A percentile compares a stretch with the other conserved stretches of the same genome.
Evolutionary conservation across 1,140 invertebrate genomes (phyloP).

Genomic region (Heliconius himera): DNA sequence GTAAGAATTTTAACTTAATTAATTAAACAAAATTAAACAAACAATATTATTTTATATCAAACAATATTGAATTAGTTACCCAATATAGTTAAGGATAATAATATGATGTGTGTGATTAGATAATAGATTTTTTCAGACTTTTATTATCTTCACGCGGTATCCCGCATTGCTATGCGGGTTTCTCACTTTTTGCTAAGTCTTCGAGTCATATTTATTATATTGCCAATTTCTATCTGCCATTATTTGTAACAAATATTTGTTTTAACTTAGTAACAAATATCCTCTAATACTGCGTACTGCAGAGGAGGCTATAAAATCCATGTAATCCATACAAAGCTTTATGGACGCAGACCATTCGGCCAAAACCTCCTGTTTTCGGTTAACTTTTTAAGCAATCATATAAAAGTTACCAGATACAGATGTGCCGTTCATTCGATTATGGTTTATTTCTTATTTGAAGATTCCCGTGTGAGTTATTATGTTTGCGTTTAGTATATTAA

Average conservation of each 20-base stretch:
- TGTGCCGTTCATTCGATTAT: background rate
- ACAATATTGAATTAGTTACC: no score
- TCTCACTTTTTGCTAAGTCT: no score
- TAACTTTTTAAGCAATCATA: conserved; percentile 20
- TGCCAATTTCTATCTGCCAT: no score
- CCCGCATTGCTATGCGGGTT: no score
- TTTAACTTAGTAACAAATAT: background rate
- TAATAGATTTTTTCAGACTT: no score
- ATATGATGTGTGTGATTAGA: no score
- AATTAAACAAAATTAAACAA: no score
- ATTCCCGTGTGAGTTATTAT: background rate
- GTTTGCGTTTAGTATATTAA: background rate
- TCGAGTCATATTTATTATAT: no score
- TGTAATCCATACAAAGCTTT: conserved; percentile 31
- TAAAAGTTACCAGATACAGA: conserved; percentile 2
- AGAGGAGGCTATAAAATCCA: conserved; percentile 23
- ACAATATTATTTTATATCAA: no score
- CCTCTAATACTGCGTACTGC: conserved; percentile 19
- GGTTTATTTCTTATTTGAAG: background rate
- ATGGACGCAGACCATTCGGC: conserved; percentile 20
- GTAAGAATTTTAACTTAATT: no score
- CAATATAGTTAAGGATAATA: no score
- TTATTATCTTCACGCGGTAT: no score
- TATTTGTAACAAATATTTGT: background rate
- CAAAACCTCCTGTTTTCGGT: conserved; percentile 20